Percentiles rank a stretch among this genome's conserved stretches.
phyloP scores from a whole-genome alignment of 1,140 invertebrate species.

The Drosophila sp. region DNA sequence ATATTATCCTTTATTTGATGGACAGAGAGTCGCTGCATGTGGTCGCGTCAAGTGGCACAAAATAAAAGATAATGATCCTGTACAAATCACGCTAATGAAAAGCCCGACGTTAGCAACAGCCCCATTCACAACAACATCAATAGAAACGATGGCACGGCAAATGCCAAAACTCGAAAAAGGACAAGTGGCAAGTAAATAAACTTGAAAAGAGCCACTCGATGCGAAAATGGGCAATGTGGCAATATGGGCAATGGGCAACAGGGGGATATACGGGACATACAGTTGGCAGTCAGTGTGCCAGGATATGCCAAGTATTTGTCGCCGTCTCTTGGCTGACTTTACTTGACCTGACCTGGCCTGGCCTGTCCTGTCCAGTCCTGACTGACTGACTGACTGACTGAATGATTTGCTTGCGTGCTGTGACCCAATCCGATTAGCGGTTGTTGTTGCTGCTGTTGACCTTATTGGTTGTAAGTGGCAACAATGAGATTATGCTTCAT shows the following conservation, averaged over 20 bases:
- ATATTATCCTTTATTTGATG: conserved; percentile 10
- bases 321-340: conserved; percentile 49
- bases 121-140: conserved; percentile 49
- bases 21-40: conserved; percentile 3
- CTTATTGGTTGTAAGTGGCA: conserved; percentile 80
- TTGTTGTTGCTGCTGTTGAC: conserved; percentile 47
- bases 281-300: conserved; percentile 60
- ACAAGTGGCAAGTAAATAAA: conserved; percentile 80
- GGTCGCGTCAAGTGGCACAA: conserved; percentile 44
- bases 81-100: conserved; percentile 79
- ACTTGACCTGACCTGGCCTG: conserved; percentile 36
- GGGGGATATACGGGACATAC: conserved; percentile 7
- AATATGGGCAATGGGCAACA: not conserved
- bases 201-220: conserved; percentile 75
- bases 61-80: conserved; percentile 65
- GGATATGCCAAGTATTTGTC: conserved; percentile 79
- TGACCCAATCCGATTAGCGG: conserved; percentile 75
- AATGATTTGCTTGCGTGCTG: conserved; percentile 40
- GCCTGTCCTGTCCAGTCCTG: too few relatives aligned
- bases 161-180: conserved; percentile 52
- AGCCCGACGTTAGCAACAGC: conserved; percentile 50
- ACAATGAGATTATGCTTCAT: conserved; percentile 81
- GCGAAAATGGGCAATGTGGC: not conserved
- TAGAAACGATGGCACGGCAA: conserved; percentile 29
- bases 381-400: too few relatives aligned